phyloP scores from a whole-genome alignment of 2,888 invertebrate genomes.

The Macrostomum cliftonense region DNA sequence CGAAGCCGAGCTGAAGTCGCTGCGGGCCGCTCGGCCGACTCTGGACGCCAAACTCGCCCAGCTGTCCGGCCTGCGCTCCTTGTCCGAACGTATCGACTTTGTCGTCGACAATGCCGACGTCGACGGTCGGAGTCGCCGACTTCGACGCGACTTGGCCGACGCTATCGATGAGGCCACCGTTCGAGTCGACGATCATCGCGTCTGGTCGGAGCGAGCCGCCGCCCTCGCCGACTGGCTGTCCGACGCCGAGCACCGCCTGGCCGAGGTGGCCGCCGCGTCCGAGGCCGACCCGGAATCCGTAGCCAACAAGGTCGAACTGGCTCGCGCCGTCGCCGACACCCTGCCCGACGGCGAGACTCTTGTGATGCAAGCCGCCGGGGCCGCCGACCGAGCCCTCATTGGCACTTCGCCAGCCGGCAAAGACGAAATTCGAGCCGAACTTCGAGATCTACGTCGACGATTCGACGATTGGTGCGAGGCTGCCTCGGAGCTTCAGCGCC shows the following conservation, averaged over 20 bases:
- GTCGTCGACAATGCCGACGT: too few species aligned
- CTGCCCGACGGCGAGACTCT: too few species aligned
- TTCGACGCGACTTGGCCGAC: too few species aligned
- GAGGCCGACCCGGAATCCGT: conserved; percentile 50
- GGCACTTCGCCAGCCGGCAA: conserved; percentile 71
- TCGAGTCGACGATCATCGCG: too few species aligned
- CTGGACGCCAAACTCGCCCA: conserved; percentile 45
- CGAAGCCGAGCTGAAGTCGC: conserved; percentile 56
- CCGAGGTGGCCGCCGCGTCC: conserved; percentile 57
- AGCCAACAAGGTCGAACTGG: too few species aligned
- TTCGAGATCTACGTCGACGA: conserved; percentile 56
- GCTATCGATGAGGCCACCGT: too few species aligned
- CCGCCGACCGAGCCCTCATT: conserved; percentile 25
- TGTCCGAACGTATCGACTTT: too few species aligned
- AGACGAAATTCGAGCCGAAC: conserved; percentile 59
- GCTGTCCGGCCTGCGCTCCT: too few species aligned
- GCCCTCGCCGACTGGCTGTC: conserved; percentile 47
- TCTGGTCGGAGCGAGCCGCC: conserved; percentile 31
- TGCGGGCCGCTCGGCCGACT: conserved; percentile 59
- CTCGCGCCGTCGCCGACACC: too few species aligned
- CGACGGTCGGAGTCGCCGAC: too few species aligned
- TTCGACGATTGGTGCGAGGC: conserved; percentile 47
- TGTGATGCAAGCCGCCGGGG: too few species aligned
- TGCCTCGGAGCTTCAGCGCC: conserved; percentile 37
- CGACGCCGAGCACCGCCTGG: conserved; percentile 44